Conservation (phyloP, 2,888 invertebrate genomes). For the Andrena chrysosceles region DNA sequence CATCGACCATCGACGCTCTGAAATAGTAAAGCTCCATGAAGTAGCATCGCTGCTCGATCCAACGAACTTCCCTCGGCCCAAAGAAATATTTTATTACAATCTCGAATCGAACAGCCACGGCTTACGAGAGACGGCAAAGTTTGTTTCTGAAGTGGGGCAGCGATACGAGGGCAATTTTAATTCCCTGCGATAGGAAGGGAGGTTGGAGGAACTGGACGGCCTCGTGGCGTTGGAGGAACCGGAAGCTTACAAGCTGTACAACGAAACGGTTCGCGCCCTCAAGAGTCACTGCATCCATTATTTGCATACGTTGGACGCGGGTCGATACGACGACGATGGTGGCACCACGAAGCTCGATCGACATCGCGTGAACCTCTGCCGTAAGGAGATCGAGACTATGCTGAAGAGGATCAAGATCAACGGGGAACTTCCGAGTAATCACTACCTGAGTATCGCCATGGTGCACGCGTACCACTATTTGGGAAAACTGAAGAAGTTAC, state of each 20-base stretch:
- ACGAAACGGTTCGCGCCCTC: conserved; percentile 80
- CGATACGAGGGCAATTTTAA: conserved; percentile 24
- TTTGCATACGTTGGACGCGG: conserved; percentile 80
- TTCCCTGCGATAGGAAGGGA: conserved; percentile 77
- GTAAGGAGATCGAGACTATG: conserved; percentile 75
- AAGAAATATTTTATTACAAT: conserved; percentile 48
- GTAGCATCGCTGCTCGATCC: too few relatives aligned
- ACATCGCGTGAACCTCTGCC: conserved; percentile 79
- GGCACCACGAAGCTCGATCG: conserved; percentile 80
- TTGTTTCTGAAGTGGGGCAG: conserved; percentile 1
- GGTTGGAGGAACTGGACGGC: conserved; percentile 82
- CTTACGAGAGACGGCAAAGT: neutral
- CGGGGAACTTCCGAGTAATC: conserved; percentile 78
- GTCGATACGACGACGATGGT: conserved; percentile 74
- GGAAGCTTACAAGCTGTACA: conserved; percentile 78
- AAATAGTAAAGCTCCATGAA: conserved; percentile 15
- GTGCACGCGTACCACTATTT: conserved; percentile 83
- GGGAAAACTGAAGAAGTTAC: conserved; percentile 83
- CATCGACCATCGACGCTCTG: neutral
- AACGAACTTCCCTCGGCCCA: neutral
- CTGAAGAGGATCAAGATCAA: conserved; percentile 78
- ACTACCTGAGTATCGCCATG: conserved; percentile 80
- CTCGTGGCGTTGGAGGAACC: conserved; percentile 78
- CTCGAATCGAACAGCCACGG: neutral
- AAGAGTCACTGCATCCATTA: conserved; percentile 81